Evolutionary conservation across 2,888 invertebrate genomes (phyloP).

Genomic region (Calliopum simillimum): DNA sequence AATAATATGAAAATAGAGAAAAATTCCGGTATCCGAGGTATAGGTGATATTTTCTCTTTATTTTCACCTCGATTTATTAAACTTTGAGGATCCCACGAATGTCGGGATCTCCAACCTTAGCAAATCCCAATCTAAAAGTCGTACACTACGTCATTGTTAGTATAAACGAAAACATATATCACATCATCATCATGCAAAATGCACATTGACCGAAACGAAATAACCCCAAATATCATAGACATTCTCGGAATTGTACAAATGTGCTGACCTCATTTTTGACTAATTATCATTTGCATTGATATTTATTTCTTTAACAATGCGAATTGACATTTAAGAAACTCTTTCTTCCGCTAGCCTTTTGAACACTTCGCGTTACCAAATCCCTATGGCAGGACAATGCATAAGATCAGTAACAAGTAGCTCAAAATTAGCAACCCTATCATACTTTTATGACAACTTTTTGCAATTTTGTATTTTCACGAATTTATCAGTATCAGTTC

Average conservation of each 20-base stretch:
- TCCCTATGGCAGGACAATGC: constrained; percentile 38
- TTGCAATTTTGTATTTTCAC: constrained; percentile 46
- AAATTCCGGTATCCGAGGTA: too few species aligned
- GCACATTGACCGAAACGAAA: constrained; percentile 45
- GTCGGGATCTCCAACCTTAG: too few species aligned
- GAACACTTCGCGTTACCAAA: constrained; percentile 28
- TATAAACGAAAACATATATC: too few species aligned
- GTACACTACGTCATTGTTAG: too few species aligned
- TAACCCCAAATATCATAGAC: too few species aligned
- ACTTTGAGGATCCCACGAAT: too few species aligned
- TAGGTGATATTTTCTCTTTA: too few species aligned
- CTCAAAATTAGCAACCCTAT: constrained; percentile 59
- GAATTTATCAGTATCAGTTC: constrained; percentile 35
- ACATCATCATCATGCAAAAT: too few species aligned
- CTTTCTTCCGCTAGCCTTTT: constrained; percentile 25
- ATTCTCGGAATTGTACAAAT: constrained; percentile 55
- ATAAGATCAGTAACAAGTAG: constrained; percentile 53
- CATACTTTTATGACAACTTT: constrained; percentile 53
- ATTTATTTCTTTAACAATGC: constrained; percentile 34
- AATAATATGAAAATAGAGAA: too few species aligned
- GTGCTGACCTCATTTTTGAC: constrained; percentile 51
- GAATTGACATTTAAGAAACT: constrained; percentile 6
- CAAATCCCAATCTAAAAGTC: too few species aligned
- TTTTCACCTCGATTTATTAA: too few species aligned
- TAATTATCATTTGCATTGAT: constrained; percentile 44